A percentile compares a stretch with the other conserved stretches of the same genome.
These are phyloP conservation scores for Isaurus tuberculatus DNA, from an alignment of 92 coral and sea anemone species.

Conservation along the genomic window DNA sequence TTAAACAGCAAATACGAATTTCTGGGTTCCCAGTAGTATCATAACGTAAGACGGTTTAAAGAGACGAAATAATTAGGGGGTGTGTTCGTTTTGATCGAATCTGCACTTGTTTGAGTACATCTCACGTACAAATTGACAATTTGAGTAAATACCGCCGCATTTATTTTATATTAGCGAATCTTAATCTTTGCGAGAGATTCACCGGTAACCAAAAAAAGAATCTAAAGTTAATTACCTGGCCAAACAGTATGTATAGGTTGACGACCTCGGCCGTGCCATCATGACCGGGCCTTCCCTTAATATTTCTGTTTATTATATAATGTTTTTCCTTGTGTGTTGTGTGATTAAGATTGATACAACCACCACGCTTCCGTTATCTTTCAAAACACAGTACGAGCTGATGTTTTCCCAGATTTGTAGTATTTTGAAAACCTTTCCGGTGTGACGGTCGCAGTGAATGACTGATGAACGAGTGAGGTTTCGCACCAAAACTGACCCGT, in stretches of 20 bases:
- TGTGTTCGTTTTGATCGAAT: neutral
- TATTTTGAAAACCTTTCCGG: neutral
- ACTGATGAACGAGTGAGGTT: constrained; percentile 4
- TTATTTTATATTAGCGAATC: neutral
- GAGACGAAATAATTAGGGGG: neutral
- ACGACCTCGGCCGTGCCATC: constrained; percentile 34
- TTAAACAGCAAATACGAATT: too few relatives aligned
- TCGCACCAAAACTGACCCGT: constrained; percentile 14
- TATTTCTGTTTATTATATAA: constrained; percentile 21
- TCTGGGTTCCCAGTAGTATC: too few relatives aligned
- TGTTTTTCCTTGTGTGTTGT: constrained; percentile 4
- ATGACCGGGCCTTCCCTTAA: too few relatives aligned
- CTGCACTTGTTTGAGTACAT: neutral
- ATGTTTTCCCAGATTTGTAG: neutral
- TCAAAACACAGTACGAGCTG: constrained; percentile 19
- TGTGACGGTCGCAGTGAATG: neutral
- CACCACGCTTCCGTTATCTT: constrained; percentile 32
- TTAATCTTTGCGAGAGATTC: too few relatives aligned
- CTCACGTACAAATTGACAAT: neutral
- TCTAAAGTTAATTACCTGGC: neutral
- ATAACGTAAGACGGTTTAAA: too few relatives aligned
- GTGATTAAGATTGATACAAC: neutral
- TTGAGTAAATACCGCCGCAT: neutral
- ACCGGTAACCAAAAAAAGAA: neutral
- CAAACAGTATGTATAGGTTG: constrained; percentile 7